Conservation (phyloP, 2,888 invertebrate genomes). For the Eledone cirrhosa region DNA sequence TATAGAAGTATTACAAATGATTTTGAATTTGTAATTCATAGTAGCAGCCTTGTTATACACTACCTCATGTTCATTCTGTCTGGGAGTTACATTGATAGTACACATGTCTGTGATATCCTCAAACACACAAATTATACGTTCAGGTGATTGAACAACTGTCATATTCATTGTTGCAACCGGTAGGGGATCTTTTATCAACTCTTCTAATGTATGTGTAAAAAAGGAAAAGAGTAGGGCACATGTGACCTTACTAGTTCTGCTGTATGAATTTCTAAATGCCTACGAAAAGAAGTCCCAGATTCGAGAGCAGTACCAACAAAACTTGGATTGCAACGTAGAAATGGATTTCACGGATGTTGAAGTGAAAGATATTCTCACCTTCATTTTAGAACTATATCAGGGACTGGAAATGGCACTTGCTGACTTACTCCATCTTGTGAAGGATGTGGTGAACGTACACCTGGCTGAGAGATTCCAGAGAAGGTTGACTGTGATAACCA, state of each 20-base stretch:
- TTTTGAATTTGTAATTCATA: too few species aligned
- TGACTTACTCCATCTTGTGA: constrained; percentile 16
- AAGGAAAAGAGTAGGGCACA: constrained; percentile 59
- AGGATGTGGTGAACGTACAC: not conserved
- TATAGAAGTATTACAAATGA: too few species aligned
- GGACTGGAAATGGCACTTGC: constrained; percentile 18
- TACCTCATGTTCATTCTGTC: too few species aligned
- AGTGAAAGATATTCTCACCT: constrained; percentile 20
- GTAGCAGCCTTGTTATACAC: too few species aligned
- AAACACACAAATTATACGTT: too few species aligned
- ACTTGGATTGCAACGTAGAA: not conserved
- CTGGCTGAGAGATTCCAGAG: constrained; percentile 7
- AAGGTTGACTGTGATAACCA: constrained; percentile 7
- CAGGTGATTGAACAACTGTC: too few species aligned
- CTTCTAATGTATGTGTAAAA: too few species aligned
- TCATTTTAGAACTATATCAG: constrained; percentile 28
- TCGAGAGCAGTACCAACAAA: constrained; percentile 11
- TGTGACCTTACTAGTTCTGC: constrained; percentile 53
- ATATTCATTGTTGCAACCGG: too few species aligned
- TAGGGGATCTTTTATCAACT: too few species aligned
- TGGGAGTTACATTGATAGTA: too few species aligned
- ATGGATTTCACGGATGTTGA: constrained; percentile 20
- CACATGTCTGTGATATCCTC: too few species aligned
- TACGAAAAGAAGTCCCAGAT: constrained; percentile 22
- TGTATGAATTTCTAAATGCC: constrained; percentile 47